A percentile compares a stretch with the other conserved stretches of the same genome.
Conservation (phyloP, 1,140 invertebrate genomes). For the Aleiodes sp. region DNA sequence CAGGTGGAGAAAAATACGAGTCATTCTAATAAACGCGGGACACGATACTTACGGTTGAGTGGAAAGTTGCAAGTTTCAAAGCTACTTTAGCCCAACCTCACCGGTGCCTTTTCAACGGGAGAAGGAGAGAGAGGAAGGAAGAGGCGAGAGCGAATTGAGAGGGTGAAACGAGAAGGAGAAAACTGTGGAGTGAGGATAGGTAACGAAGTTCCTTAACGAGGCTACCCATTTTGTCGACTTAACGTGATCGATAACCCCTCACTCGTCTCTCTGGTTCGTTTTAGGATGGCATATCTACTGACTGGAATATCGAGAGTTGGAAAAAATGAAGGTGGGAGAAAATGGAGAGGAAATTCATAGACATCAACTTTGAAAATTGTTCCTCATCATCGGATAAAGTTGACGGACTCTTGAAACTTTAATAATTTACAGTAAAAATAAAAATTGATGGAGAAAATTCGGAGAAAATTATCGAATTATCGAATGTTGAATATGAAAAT, state of each 20-base stretch:
- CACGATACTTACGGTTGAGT: constrained; percentile 50
- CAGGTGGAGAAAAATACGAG: background rate
- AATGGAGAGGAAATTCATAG: too few relatives aligned
- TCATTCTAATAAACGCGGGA: constrained; percentile 16
- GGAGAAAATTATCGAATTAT: background rate
- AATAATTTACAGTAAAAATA: too few relatives aligned
- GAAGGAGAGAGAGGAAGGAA: too few relatives aligned
- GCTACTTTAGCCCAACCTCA: constrained; percentile 50
- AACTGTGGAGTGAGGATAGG: constrained; percentile 27
- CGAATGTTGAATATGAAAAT: background rate
- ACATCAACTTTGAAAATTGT: too few relatives aligned
- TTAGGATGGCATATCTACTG: background rate
- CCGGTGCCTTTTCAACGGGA: too few relatives aligned
- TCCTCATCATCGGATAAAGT: too few relatives aligned
- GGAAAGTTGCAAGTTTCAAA: constrained; percentile 58
- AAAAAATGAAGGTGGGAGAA: too few relatives aligned
- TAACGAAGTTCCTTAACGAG: constrained; percentile 60
- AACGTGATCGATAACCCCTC: constrained; percentile 55
- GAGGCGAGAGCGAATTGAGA: background rate
- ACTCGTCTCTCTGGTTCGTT: background rate
- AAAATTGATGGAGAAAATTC: too few relatives aligned
- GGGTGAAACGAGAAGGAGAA: constrained; percentile 17
- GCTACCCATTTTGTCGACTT: constrained; percentile 54
- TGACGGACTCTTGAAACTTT: too few relatives aligned
- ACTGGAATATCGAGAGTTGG: background rate